phyloP scores from a whole-genome alignment of 2,797 vertebrate species.

The Halcyon leucocephala region DNA sequence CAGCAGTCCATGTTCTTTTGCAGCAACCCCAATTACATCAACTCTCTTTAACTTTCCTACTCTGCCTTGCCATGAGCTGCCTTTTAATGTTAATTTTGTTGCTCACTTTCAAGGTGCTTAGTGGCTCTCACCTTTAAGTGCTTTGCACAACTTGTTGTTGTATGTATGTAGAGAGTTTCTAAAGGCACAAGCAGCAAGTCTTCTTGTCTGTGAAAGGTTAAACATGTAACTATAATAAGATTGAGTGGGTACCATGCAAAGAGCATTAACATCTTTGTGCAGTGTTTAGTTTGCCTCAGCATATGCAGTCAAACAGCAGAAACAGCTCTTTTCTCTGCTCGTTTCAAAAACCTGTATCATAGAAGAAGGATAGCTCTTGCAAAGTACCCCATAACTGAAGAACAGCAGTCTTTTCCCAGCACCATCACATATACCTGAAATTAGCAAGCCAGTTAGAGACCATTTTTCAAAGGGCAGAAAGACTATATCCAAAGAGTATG shows the following conservation, averaged over 20 bases:
- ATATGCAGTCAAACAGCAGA: background rate
- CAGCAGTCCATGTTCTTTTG: background rate
- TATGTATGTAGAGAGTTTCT: background rate
- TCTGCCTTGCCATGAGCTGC: background rate
- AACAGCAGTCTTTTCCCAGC: background rate
- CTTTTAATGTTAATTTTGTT: background rate
- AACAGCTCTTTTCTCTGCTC: background rate
- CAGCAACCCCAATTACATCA: background rate
- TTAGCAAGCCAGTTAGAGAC: background rate
- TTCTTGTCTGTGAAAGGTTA: background rate
- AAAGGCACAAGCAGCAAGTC: background rate
- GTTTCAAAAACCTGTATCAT: background rate
- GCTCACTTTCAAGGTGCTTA: background rate
- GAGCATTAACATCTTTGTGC: background rate
- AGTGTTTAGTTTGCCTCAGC: background rate
- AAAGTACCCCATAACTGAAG: background rate
- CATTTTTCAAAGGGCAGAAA: background rate
- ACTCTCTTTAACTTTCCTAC: rapidly evolving
- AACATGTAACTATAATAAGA: background rate
- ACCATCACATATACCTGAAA: background rate
- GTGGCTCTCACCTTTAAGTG: background rate
- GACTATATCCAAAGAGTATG: background rate
- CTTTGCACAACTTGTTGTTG: rapidly evolving
- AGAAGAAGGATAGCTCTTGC: background rate
- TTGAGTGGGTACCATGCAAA: background rate